Evolutionary conservation across 2,797 vertebrate genomes (phyloP).

Genomic region (Clarias platycephalus): DNA sequence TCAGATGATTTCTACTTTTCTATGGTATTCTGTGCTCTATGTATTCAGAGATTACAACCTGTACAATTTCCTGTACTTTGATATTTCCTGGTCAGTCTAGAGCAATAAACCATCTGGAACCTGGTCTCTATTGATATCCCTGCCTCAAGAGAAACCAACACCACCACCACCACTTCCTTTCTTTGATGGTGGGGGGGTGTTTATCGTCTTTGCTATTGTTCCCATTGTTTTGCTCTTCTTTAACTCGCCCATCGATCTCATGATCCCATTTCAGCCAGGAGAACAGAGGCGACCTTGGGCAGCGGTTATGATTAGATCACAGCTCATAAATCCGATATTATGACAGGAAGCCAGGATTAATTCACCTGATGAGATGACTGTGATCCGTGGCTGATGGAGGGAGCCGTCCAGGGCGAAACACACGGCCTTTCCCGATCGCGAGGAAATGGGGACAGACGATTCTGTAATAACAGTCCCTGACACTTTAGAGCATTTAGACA

Average conservation of each 20-base stretch:
- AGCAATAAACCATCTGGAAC: not conserved
- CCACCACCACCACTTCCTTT: not conserved
- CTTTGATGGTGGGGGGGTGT: not conserved
- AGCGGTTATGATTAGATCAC: conserved; percentile 67
- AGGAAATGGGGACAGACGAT: conserved; percentile 37
- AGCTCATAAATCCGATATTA: conserved; percentile 64
- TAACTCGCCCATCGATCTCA: conserved; percentile 66
- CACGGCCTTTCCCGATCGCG: conserved; percentile 18
- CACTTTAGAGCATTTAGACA: conserved; percentile 46
- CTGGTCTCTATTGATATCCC: too few relatives aligned
- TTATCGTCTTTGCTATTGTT: conserved; percentile 27
- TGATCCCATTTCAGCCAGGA: conserved; percentile 43
- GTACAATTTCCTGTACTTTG: not conserved
- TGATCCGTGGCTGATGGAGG: conserved; percentile 55
- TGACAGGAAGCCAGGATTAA: conserved; percentile 66
- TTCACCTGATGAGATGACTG: conserved; percentile 66
- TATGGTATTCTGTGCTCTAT: not conserved
- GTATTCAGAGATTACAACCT: not conserved
- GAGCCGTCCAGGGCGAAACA: conserved; percentile 47
- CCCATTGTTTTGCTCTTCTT: conserved; percentile 44
- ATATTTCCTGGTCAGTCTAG: not conserved
- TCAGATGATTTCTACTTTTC: not conserved
- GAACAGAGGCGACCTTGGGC: conserved; percentile 52
- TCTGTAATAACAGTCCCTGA: conserved; percentile 45
- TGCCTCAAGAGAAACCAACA: not conserved